Evolutionary conservation across 2,797 vertebrate species (phyloP).

Genomic region (Coregonus sp.): DNA sequence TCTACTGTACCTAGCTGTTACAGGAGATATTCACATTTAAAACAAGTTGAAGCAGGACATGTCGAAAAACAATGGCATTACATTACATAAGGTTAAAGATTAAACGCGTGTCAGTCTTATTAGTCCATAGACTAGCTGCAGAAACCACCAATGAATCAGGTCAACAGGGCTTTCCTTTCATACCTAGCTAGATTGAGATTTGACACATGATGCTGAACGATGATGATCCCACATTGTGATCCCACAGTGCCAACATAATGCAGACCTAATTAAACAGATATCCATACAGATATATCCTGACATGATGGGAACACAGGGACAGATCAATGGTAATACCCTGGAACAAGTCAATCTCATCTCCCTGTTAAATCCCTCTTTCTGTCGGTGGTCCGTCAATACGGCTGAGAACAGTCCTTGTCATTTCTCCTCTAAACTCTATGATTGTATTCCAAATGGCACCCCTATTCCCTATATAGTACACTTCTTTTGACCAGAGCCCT

Average conservation of each 20-base stretch:
- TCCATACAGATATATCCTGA: neutral
- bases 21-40: slow-evolving; percentile 7
- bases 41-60: slow-evolving; percentile 13
- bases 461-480: neutral
- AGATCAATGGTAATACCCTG: neutral
- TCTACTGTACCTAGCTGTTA: neutral
- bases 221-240: too few species aligned
- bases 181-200: neutral
- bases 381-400: too few species aligned
- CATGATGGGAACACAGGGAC: neutral
- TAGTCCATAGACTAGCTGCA: slow-evolving; percentile 33
- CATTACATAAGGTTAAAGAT: slow-evolving; percentile 16
- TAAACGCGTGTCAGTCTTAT: slow-evolving; percentile 3
- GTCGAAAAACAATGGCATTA: neutral
- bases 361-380: too few species aligned
- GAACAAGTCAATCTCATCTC: neutral
- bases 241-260: too few species aligned
- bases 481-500: neutral
- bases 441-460: neutral
- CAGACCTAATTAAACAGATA: too few species aligned
- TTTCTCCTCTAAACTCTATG: neutral
- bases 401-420: neutral
- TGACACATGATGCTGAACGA: neutral
- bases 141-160: slow-evolving; percentile 9
- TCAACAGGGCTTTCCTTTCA: slow-evolving; percentile 30